Evolutionary conservation across 2,888 invertebrate genomes (phyloP).

Genomic region (Hypomecis punctinalis): DNA sequence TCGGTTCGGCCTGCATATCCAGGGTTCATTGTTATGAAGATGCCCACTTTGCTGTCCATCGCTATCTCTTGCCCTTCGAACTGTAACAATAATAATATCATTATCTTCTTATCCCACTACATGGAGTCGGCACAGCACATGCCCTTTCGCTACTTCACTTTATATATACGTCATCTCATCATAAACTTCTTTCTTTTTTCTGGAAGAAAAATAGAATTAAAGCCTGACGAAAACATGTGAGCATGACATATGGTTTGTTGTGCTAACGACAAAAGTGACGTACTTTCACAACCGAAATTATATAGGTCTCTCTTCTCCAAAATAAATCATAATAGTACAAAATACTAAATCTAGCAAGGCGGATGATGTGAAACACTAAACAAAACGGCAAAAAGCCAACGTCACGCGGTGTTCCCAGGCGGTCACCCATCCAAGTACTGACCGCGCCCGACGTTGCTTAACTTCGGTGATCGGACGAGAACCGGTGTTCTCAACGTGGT

Average conservation of each 20-base stretch:
- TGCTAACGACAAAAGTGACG: too few species aligned
- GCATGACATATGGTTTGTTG: too few species aligned
- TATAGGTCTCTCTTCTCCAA: too few species aligned
- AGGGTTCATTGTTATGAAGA: constrained; percentile 98
- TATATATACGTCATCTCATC: too few species aligned
- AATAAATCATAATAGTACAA: background rate
- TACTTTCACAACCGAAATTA: too few species aligned
- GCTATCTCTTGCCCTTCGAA: constrained; percentile 94
- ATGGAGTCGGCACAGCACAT: background rate
- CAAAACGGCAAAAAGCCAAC: constrained; percentile 53
- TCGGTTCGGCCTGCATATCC: constrained; percentile 97
- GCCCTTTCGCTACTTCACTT: background rate
- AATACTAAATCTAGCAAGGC: background rate
- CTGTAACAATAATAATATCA: constrained; percentile 67
- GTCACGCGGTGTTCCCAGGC: constrained; percentile 66
- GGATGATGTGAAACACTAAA: background rate
- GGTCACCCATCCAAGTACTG: constrained; percentile 71
- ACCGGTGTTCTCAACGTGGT: constrained; percentile 54
- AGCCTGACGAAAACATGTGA: too few species aligned
- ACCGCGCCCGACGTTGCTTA: constrained; percentile 78
- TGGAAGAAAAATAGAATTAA: too few species aligned
- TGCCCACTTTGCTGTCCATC: constrained; percentile 93
- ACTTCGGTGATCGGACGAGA: constrained; percentile 80
- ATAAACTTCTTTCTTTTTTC: too few species aligned
- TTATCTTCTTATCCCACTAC: background rate